phyloP scores from a whole-genome alignment of 1,140 invertebrate species.

The Drosophila orosa region DNA sequence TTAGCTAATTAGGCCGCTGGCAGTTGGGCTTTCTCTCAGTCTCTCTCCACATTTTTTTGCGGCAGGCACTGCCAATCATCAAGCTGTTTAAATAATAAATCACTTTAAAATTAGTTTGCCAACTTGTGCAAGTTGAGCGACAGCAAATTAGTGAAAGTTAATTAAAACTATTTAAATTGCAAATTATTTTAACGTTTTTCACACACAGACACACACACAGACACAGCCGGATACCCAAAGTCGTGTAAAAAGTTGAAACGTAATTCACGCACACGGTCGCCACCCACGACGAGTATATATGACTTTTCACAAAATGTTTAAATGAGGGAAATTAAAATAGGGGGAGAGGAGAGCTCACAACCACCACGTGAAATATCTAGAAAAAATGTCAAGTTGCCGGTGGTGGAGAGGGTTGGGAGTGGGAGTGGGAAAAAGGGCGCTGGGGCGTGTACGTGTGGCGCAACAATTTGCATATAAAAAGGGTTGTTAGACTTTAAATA shows the following conservation, averaged over 20 bases:
- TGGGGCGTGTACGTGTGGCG: slow-evolving; percentile 60
- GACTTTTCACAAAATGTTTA: slow-evolving; percentile 68
- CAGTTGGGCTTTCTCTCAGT: slow-evolving; percentile 25
- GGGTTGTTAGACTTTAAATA: slow-evolving; percentile 82
- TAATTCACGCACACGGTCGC: slow-evolving; percentile 38
- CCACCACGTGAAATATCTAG: slow-evolving; percentile 49
- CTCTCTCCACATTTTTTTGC: slow-evolving; percentile 14
- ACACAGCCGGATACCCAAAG: slow-evolving; percentile 11
- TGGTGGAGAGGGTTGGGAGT: slow-evolving; percentile 1
- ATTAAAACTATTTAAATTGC: slow-evolving; percentile 83
- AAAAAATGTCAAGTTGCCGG: slow-evolving; percentile 75
- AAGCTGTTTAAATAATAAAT: slow-evolving; percentile 82
- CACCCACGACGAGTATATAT: slow-evolving; percentile 31
- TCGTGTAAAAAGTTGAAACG: slow-evolving; percentile 59
- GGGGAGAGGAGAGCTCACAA: slow-evolving; percentile 3
- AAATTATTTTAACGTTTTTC: slow-evolving; percentile 79
- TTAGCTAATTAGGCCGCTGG: slow-evolving; percentile 66
- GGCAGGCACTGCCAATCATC: slow-evolving; percentile 65
- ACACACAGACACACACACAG: slow-evolving; percentile 24
- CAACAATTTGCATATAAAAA: slow-evolving; percentile 83
- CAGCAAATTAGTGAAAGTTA: slow-evolving; percentile 81
- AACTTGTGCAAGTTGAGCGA: slow-evolving; percentile 74
- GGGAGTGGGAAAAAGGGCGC: slow-evolving; percentile 11
- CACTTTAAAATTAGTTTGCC: slow-evolving; percentile 83
- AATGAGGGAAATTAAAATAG: slow-evolving; percentile 76